A percentile compares a stretch with the other conserved stretches of the same genome.
Evolutionary conservation across 2,888 invertebrate genomes (phyloP).

Genomic region (Drosophila leonis): DNA sequence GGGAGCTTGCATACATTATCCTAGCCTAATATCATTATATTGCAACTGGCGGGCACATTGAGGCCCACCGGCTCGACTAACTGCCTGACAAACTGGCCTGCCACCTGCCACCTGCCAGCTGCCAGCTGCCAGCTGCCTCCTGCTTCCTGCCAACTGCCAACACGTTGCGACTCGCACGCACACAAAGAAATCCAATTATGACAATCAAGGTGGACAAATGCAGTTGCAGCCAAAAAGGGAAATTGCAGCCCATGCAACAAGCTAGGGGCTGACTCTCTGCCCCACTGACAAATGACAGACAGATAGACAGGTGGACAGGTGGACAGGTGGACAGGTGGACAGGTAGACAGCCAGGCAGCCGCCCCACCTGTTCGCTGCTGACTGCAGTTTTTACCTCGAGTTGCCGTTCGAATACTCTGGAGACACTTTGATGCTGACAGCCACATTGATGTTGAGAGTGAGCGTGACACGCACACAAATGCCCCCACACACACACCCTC

Average conservation of each 20-base stretch:
- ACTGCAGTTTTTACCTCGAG: slow-evolving; percentile 42
- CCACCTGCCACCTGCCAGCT: slow-evolving; percentile 11
- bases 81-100: slow-evolving; percentile 20
- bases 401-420: slow-evolving; percentile 46
- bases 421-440: slow-evolving; percentile 63
- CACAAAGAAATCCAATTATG: slow-evolving; percentile 74
- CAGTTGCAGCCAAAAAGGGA: slow-evolving; percentile 36
- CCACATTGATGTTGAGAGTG: slow-evolving; percentile 46
- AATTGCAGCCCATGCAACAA: background rate
- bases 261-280: background rate
- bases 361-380: slow-evolving; percentile 11
- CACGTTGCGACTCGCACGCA: slow-evolving; percentile 29
- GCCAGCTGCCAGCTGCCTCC: background rate
- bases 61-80: background rate
- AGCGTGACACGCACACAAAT: slow-evolving; percentile 52
- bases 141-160: slow-evolving; percentile 27
- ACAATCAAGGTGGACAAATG: slow-evolving; percentile 77
- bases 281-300: slow-evolving; percentile 24
- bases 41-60: slow-evolving; percentile 33
- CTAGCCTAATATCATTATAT: slow-evolving; percentile 69
- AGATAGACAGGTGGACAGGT: slow-evolving; percentile 22
- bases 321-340: slow-evolving; percentile 25
- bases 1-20: slow-evolving; percentile 71
- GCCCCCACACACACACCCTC: slow-evolving; percentile 11
- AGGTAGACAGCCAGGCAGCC: slow-evolving; percentile 23